Evolutionary conservation across 2,113 vertebrate genomes (phyloP).

Genomic region (Apaloderma vittatum): DNA sequence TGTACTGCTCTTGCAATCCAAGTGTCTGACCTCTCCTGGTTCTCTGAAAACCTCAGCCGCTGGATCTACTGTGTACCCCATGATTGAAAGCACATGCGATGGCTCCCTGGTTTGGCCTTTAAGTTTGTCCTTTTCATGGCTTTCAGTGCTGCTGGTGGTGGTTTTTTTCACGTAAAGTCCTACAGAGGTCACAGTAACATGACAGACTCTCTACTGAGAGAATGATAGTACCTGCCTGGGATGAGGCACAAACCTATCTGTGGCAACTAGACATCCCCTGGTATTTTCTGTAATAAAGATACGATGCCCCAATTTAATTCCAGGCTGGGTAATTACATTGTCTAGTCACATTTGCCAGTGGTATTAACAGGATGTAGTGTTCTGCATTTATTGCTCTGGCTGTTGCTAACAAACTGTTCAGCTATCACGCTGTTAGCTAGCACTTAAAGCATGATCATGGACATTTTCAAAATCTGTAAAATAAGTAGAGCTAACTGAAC

Average conservation of each 20-base stretch:
- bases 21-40: background rate
- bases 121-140: background rate
- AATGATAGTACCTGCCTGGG: background rate
- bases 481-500: background rate
- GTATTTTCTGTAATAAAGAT: background rate
- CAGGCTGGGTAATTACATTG: background rate
- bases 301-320: background rate
- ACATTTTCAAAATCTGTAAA: background rate
- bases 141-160: background rate
- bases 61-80: background rate
- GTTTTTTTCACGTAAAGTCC: background rate
- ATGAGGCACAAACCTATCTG: background rate
- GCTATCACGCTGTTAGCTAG: background rate
- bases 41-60: background rate
- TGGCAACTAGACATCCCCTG: background rate
- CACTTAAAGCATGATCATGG: background rate
- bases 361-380: background rate
- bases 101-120: background rate
- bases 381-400: background rate
- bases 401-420: background rate
- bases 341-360: background rate
- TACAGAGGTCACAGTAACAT: background rate
- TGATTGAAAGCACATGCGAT: accelerated
- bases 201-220: accelerated
- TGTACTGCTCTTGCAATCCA: background rate